phyloP scores from a whole-genome alignment of 2,888 invertebrate species.

The Lissocephala sabroskyi region DNA sequence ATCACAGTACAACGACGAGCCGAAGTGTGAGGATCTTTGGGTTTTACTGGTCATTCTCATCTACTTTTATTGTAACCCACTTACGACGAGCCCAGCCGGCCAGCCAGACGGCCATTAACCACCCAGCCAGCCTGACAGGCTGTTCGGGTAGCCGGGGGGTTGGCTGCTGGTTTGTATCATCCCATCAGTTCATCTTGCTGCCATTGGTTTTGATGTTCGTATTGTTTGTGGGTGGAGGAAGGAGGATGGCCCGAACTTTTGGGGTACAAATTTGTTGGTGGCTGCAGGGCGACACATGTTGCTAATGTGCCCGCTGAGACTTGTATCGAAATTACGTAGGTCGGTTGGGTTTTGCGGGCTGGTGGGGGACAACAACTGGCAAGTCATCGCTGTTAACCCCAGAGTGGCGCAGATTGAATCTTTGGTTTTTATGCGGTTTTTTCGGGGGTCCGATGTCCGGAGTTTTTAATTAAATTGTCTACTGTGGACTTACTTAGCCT shows the following conservation, averaged over 20 bases:
- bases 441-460: not conserved
- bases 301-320: conserved; percentile 60
- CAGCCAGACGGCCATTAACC: no score
- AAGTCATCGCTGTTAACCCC: no score
- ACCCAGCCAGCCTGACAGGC: no score
- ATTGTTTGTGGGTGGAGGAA: conserved; percentile 14
- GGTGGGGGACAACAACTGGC: no score
- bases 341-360: conserved; percentile 15
- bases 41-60: conserved; percentile 32
- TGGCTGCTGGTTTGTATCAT: no score
- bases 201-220: conserved; percentile 7
- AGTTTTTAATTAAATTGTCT: no score
- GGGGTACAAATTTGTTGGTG: conserved; percentile 43
- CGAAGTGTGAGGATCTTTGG: conserved; percentile 9
- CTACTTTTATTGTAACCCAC: conserved; percentile 17
- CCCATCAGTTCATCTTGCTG: conserved; percentile 10
- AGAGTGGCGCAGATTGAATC: not conserved
- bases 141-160: no score
- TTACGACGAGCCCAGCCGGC: no score
- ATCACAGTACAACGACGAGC: conserved; percentile 40
- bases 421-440: not conserved
- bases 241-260: conserved; percentile 37
- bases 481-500: no score
- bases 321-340: conserved; percentile 61
- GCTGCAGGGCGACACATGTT: conserved; percentile 59